These are phyloP conservation scores for Pseudorhiza aurosa DNA, from an alignment of 30 jellyfish, hydroid and myxozoan genomes.

Conservation along the genomic window DNA sequence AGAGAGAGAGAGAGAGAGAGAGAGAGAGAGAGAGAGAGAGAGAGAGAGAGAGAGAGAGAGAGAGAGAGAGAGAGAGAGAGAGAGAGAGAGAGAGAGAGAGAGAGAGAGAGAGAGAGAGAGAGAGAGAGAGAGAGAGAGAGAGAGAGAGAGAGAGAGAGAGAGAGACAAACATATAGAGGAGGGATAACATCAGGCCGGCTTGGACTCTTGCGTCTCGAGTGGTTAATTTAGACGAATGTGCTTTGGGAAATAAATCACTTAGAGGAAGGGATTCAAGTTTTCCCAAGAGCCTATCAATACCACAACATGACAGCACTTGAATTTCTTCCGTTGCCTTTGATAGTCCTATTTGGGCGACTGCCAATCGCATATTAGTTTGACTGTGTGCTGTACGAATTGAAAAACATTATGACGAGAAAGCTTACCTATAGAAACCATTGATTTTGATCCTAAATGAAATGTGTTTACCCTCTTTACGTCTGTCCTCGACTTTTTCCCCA, in stretches of 20 bases:
- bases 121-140: background rate
- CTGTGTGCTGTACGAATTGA: background rate
- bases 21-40: background rate
- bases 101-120: background rate
- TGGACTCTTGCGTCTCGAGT: too few relatives aligned
- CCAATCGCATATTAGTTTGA: too few relatives aligned
- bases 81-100: background rate
- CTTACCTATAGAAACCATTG: constrained; percentile 65
- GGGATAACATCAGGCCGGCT: too few relatives aligned
- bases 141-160: background rate
- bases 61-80: background rate
- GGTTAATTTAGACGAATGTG: too few relatives aligned
- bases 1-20: background rate
- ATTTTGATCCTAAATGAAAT: constrained; percentile 64
- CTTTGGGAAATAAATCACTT: too few relatives aligned
- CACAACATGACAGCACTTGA: too few relatives aligned
- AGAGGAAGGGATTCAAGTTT: too few relatives aligned
- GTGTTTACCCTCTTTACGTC: constrained; percentile 32
- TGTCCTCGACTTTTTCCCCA: background rate
- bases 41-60: background rate
- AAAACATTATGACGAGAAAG: background rate
- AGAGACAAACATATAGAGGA: background rate
- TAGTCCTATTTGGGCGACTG: too few relatives aligned
- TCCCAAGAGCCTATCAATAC: too few relatives aligned
- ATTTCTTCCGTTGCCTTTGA: too few relatives aligned